phyloP scores from a whole-genome alignment of 2,113 vertebrate genomes.

The Aspidoscelis tigris region DNA sequence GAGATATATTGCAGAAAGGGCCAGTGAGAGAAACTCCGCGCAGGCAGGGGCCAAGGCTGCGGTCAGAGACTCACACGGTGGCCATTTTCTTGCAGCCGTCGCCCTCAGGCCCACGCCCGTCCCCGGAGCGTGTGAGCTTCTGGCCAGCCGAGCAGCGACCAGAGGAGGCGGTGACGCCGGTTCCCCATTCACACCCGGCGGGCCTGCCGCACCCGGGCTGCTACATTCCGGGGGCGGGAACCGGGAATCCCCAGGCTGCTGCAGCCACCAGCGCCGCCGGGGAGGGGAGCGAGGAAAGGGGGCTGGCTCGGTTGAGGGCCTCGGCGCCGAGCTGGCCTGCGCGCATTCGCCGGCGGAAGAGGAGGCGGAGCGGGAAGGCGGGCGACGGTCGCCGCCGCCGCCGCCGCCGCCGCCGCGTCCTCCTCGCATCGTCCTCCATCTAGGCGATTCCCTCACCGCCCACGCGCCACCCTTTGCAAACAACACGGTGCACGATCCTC shows the following conservation, averaged over 20 bases:
- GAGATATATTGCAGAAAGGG: too few species aligned
- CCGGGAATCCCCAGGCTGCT: too few species aligned
- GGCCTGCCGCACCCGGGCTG: not conserved
- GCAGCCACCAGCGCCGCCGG: not conserved
- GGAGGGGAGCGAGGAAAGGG: too few species aligned
- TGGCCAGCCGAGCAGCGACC: not conserved
- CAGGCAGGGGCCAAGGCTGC: not conserved
- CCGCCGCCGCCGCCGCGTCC: accelerated
- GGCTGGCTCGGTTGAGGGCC: not conserved
- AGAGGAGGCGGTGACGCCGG: not conserved
- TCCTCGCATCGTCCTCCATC: too few species aligned
- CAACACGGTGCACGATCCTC: too few species aligned
- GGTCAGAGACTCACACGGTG: too few species aligned
- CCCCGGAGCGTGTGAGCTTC: too few species aligned
- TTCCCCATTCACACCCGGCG: not conserved
- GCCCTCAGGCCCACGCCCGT: too few species aligned
- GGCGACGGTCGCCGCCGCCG: not conserved
- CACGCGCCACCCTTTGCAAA: too few species aligned
- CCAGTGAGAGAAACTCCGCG: not conserved
- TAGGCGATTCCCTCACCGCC: too few species aligned
- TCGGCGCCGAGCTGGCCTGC: not conserved
- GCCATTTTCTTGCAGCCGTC: too few species aligned
- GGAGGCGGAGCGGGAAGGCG: not conserved
- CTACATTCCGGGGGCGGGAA: not conserved
- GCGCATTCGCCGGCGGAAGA: not conserved